phyloP scores from a whole-genome alignment of 2,888 invertebrate species.

The Pristionchus arcanus region DNA sequence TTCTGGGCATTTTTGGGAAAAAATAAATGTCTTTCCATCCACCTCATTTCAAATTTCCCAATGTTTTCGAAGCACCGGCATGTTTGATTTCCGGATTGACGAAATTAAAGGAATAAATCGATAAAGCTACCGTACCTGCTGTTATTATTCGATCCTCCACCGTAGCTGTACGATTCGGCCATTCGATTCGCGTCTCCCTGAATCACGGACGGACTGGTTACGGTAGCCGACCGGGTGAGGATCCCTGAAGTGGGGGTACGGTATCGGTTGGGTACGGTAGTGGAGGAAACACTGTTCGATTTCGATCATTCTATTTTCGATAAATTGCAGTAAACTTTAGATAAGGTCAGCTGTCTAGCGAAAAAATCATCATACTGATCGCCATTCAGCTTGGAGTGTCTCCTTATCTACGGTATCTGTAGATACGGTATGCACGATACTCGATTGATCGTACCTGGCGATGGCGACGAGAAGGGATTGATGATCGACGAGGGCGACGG shows the following conservation, averaged over 20 bases:
- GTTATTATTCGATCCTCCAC: slow-evolving; percentile 28
- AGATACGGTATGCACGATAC: too few relatives aligned
- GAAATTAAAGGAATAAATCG: not conserved
- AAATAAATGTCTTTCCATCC: too few relatives aligned
- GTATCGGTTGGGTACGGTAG: not conserved
- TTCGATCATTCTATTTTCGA: too few relatives aligned
- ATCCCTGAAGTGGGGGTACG: not conserved
- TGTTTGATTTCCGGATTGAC: too few relatives aligned
- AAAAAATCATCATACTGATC: too few relatives aligned
- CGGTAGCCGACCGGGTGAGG: slow-evolving; percentile 52
- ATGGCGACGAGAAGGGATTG: slow-evolving; percentile 35
- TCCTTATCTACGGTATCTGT: too few relatives aligned
- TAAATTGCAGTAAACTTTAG: too few relatives aligned
- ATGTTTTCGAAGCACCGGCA: too few relatives aligned
- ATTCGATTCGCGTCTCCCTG: not conserved
- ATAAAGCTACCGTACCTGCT: slow-evolving; percentile 2
- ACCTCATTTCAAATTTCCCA: too few relatives aligned
- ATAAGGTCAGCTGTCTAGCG: too few relatives aligned
- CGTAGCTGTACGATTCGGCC: slow-evolving; percentile 49
- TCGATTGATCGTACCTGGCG: not conserved
- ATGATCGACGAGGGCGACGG: slow-evolving; percentile 44
- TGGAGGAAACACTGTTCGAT: too few relatives aligned
- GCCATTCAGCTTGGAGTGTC: too few relatives aligned
- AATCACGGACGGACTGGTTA: slow-evolving; percentile 43
- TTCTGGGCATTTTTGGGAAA: not conserved